These are phyloP conservation scores for Tringa solitaria DNA, from an alignment of 2,113 vertebrate species.

Conservation along the genomic window DNA sequence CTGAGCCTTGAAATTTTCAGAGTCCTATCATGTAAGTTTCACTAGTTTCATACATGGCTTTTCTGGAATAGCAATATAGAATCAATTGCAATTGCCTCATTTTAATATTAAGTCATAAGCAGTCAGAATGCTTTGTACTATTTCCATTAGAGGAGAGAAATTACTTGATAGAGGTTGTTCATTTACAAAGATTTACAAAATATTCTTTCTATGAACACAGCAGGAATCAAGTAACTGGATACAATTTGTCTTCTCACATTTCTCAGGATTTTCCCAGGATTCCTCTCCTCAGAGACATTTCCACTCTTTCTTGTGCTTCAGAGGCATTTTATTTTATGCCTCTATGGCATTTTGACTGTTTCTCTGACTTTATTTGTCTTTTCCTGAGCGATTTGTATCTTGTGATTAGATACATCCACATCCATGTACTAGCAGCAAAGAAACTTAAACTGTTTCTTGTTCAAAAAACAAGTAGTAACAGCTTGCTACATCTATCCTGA, in stretches of 20 bases:
- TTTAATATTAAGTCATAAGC: not conserved
- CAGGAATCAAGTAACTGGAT: not conserved
- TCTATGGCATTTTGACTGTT: not conserved
- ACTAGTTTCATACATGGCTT: not conserved
- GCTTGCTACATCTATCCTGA: slow-evolving; percentile 20
- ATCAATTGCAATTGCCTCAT: not conserved
- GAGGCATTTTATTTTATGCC: not conserved
- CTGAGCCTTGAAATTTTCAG: not conserved
- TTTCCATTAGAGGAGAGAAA: not conserved
- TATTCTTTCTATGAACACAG: not conserved
- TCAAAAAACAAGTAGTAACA: slow-evolving; percentile 45
- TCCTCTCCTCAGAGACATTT: not conserved
- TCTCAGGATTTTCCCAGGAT: not conserved
- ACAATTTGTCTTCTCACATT: slow-evolving; percentile 1
- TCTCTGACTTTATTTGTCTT: not conserved
- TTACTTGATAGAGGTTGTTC: not conserved
- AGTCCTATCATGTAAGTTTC: not conserved
- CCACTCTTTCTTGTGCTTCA: not conserved
- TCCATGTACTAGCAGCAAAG: not conserved
- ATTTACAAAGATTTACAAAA: slow-evolving; percentile 14
- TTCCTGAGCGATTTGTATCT: not conserved
- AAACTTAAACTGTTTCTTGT: not conserved
- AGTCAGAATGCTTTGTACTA: not conserved
- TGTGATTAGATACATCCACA: not conserved
- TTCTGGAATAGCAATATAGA: not conserved